Percentiles rank a stretch among this genome's conserved stretches.
Evolutionary conservation across 2,113 vertebrate genomes (phyloP).

Genomic region (Xenopus tropicalis): DNA sequence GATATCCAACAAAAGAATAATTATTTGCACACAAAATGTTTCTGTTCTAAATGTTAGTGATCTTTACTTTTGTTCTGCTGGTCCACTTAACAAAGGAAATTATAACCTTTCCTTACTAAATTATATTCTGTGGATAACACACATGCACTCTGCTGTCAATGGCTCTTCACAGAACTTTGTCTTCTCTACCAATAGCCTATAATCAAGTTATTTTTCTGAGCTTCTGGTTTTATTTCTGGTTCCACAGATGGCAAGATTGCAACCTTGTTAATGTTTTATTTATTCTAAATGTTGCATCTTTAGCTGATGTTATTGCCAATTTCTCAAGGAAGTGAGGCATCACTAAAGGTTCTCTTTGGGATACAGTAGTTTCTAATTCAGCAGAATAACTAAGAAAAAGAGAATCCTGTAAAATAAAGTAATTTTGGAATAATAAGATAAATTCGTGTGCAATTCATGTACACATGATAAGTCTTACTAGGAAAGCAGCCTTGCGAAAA

Average conservation of each 20-base stretch:
- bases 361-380: background rate
- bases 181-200: conserved; percentile 25
- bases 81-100: conserved; percentile 32
- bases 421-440: no score
- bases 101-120: conserved; percentile 26
- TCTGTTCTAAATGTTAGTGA: conserved; percentile 8
- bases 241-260: conserved; percentile 33
- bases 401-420: background rate
- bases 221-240: conserved; percentile 33
- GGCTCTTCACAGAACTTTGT: conserved; percentile 17
- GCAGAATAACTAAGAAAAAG: background rate
- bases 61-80: conserved; percentile 26
- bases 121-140: conserved; percentile 39
- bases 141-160: conserved; percentile 39
- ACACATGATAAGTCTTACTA: no score
- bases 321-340: conserved; percentile 11
- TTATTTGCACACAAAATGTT: conserved; percentile 23
- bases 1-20: conserved; percentile 15
- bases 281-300: conserved; percentile 22
- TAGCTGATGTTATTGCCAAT: conserved; percentile 7
- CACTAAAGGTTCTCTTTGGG: background rate
- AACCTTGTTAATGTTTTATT: conserved; percentile 35
- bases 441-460: no score
- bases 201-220: conserved; percentile 37
- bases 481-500: no score